Evolutionary conservation across 2,113 vertebrate species (phyloP).

Genomic region (Alligator sinensis): DNA sequence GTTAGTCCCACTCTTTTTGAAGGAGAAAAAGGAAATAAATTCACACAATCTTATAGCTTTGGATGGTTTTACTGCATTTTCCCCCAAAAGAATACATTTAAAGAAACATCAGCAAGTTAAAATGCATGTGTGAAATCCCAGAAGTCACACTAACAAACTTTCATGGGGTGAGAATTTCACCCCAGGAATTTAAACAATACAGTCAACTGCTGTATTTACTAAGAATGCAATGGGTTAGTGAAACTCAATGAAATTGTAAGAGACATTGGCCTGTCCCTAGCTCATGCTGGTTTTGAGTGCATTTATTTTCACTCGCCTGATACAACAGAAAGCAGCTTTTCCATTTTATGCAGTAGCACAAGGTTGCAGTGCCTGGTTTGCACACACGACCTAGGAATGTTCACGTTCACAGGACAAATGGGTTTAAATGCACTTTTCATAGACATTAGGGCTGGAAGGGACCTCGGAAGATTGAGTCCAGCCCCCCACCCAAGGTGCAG

Average conservation of each 20-base stretch:
- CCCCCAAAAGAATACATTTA: neutral
- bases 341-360: neutral
- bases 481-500: neutral
- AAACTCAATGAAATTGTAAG: neutral
- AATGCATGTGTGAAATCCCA: neutral
- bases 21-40: neutral
- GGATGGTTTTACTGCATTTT: neutral
- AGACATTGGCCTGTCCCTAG: neutral
- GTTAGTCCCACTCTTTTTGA: neutral
- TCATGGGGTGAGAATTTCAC: neutral
- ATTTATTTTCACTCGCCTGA: neutral
- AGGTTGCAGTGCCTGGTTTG: neutral
- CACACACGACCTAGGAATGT: neutral
- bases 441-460: neutral
- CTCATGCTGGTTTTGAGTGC: neutral
- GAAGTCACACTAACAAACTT: neutral
- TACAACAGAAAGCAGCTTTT: neutral
- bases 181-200: neutral
- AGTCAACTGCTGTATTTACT: neutral
- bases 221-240: neutral
- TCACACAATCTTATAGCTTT: neutral
- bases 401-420: neutral
- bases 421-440: neutral
- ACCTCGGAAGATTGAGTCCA: neutral
- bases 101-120: neutral